Base-by-base conservation (phyloP, 2,888 invertebrate genomes). In the Pharmacophagus antenor region DNA sequence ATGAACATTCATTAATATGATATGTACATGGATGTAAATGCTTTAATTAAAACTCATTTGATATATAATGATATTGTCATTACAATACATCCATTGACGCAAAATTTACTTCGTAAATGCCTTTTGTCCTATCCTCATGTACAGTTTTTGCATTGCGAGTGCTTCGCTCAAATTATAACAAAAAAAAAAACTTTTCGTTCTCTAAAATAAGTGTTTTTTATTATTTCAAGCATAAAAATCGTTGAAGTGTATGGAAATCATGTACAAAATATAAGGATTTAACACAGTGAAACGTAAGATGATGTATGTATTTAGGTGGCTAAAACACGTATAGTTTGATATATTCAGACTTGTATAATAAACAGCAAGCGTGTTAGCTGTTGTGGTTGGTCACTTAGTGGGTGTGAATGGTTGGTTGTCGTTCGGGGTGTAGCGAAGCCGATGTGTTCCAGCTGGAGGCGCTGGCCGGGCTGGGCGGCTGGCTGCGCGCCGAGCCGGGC, bases 371-470 rank as follows among this genome's bases (percentile, higher is more conserved):
- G 62, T 58, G 41, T 62, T 20, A 22, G 52, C 41, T n/a, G 31
- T 46, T 22, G 56, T 10, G 46, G 44, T 46, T 37, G 68, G 68
- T 67, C 63, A 67, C 58, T 71, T n/a, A n/a, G n/a, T n/a, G n/a
- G n/a, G n/a, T n/a, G n/a, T n/a, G n/a, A n/a, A n/a, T 10, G 46
- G 44, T 46, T 37, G 68, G 68, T 67, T 63, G 67, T 58, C 70
- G 73, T 69, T 46, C 22, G 54, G 27, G 54, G 48, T 54, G 59
- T 59, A 78, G 76, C 66, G 70, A 67, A 70, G 71, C 68, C 67
- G 74, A 68, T 76, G 79, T 88, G 81, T 88, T 91, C 79, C 91
- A 91, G 91, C 82, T 91, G 88, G 91, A 91, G 88, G 85, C 91
- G 85, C 80, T 91, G 80, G 88, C 91, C 70, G 89, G 89, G 68